Base-by-base conservation (phyloP, 1,140 invertebrate genomes). In the Drosophila insularis region DNA sequence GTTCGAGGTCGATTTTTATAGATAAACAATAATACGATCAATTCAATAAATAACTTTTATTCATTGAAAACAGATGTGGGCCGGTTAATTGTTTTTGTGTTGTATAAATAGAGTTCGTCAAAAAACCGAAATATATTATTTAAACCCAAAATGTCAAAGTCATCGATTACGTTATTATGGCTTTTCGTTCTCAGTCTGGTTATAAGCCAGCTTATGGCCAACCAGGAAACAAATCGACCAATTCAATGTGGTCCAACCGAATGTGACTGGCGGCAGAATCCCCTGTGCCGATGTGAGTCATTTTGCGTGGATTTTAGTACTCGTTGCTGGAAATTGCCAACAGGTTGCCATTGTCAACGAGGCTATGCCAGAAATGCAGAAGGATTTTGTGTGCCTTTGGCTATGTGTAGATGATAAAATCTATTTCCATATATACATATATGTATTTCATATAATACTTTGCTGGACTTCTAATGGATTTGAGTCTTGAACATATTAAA, bases 321-420 rank as follows among this genome's bases (percentile, higher is more conserved):
- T 7, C 65, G 70, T 10, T 72, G 70, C 65, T 68, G 64, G 70
- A 67, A 72, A 37, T 31, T 31, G 4, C 64, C 65, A 10, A 58
- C 65, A 11, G 70, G 70, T 8, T 72, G 70, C 17, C 70, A 72
- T 13, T 72, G 70, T 27, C 58, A 65, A 3, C 32, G 70, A 4
- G 70, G 70, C n/a, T 72, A 68, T 46, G 70, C 70, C 21, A 65
- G 70, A 4, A 37, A 63, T 32, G 11, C 19, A 21, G 27, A n/a
- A 0, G 65, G 65, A 8, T 14, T 46, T 8, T 72, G 70, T n/a
- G 56, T 72, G 4, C 70, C 70, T 11, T 54, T 43, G 7, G 54
- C 56, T 8, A 14, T 68, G 27, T 72, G 70, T 7, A 53, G 46
- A 43, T 71, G 7, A 56, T 4, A 68, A 37, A 56, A 46, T 65